Percentiles rank a stretch among this genome's conserved stretches.
These are phyloP conservation scores for Triops longicaudatus DNA, from an alignment of 1,140 invertebrate species.

Conservation along the genomic window DNA sequence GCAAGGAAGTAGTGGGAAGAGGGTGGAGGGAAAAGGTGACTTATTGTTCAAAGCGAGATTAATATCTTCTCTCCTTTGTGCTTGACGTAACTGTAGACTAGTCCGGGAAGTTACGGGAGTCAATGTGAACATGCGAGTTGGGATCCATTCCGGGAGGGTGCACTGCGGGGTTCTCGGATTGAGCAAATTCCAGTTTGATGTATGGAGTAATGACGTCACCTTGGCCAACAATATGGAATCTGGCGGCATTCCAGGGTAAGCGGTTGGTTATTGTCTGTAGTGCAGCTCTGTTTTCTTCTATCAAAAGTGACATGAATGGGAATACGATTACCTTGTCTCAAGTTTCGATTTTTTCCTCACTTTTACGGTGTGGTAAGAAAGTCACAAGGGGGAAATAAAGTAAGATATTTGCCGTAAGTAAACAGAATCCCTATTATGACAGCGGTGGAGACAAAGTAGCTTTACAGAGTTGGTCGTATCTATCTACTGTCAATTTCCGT, in stretches of 20 bases:
- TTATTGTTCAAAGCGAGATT: neutral
- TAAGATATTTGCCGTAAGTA: no score
- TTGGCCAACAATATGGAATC: slow-evolving; percentile 94
- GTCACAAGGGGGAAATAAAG: no score
- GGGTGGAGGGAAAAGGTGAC: neutral
- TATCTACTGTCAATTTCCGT: no score
- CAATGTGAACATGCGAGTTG: slow-evolving; percentile 90
- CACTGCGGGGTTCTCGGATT: slow-evolving; percentile 91
- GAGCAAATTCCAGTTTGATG: slow-evolving; percentile 82
- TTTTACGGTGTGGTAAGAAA: no score
- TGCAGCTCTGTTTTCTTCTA: slow-evolving; percentile 23
- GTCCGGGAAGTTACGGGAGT: slow-evolving; percentile 81
- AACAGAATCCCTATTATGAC: no score
- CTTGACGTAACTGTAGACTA: slow-evolving; percentile 46
- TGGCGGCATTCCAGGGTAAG: slow-evolving; percentile 81
- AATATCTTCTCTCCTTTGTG: neutral
- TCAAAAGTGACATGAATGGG: neutral
- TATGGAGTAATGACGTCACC: slow-evolving; percentile 94
- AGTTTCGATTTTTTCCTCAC: no score
- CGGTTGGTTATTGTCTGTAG: slow-evolving; percentile 28
- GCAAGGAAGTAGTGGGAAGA: neutral
- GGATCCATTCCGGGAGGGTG: slow-evolving; percentile 85
- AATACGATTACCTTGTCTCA: no score
- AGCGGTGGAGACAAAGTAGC: no score
- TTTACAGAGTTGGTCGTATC: no score